Conservation (phyloP, 1,140 invertebrate species). For the Carposina sasakii region DNA sequence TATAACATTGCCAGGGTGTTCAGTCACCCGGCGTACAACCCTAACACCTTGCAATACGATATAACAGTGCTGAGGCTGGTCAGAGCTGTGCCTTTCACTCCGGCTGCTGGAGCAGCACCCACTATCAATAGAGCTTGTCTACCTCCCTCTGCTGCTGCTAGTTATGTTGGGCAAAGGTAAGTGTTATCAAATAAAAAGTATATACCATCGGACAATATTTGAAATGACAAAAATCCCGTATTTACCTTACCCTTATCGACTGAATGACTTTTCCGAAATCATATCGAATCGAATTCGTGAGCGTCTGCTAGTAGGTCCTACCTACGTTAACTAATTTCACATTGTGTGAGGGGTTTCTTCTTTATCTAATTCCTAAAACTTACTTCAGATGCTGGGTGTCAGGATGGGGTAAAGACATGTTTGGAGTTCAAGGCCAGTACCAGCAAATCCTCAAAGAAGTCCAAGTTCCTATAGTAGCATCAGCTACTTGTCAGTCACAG, state of each 20-base stretch:
- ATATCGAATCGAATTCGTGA: no score
- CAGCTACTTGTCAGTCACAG: slow-evolving; percentile 75
- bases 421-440: slow-evolving; percentile 76
- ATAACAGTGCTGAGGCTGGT: slow-evolving; percentile 78
- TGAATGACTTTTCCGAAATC: no score
- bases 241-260: no score
- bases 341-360: no score
- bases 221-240: not conserved
- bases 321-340: no score
- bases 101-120: slow-evolving; percentile 58
- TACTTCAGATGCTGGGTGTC: slow-evolving; percentile 79
- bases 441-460: slow-evolving; percentile 80
- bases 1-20: slow-evolving; percentile 72
- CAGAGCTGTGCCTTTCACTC: slow-evolving; percentile 73
- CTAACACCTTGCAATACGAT: slow-evolving; percentile 79
- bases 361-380: no score
- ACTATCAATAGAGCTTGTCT: slow-evolving; percentile 84
- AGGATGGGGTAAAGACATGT: slow-evolving; percentile 88
- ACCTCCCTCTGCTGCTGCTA: slow-evolving; percentile 65
- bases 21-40: slow-evolving; percentile 78
- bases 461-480: slow-evolving; percentile 79
- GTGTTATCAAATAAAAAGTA: not conserved
- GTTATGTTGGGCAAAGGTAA: slow-evolving; percentile 76
- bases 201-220: not conserved
- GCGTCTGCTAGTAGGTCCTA: no score